Evolutionary conservation across 2,113 vertebrate species (phyloP).

Genomic region (chimpanzee (Pan troglodytes)): DNA sequence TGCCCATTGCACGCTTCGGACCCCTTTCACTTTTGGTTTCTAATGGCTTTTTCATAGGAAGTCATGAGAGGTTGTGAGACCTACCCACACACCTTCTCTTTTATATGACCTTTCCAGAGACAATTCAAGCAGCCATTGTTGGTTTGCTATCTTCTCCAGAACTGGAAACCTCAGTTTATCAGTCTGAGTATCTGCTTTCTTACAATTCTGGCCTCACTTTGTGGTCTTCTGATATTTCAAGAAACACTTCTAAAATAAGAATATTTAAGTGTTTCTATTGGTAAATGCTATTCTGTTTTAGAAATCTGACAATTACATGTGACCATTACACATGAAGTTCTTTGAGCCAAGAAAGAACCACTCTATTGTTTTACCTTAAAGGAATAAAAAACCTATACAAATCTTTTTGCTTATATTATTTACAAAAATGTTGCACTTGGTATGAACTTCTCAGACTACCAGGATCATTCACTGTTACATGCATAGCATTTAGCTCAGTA

Average conservation of each 20-base stretch:
- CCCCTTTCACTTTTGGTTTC: rapidly evolving
- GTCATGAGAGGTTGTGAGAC: neutral
- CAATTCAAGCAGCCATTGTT: neutral
- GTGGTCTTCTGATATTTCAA: neutral
- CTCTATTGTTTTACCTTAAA: conserved; percentile 43
- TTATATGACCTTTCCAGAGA: neutral
- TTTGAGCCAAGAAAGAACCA: neutral
- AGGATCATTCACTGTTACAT: neutral
- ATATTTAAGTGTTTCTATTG: conserved; percentile 36
- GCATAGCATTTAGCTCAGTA: neutral
- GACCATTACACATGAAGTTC: conserved; percentile 32
- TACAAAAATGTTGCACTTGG: neutral
- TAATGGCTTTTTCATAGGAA: neutral
- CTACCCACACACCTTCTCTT: rapidly evolving
- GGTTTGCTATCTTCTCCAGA: neutral
- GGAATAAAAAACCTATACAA: neutral
- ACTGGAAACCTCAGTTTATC: neutral
- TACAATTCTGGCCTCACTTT: neutral
- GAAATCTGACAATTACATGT: conserved; percentile 43
- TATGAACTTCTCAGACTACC: neutral
- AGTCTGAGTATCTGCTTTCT: neutral
- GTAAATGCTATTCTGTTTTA: neutral
- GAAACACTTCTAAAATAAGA: neutral
- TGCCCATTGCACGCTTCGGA: neutral
- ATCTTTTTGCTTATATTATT: neutral